Conservation (phyloP, 1,140 invertebrate genomes). For the Phymastichus coffea region DNA sequence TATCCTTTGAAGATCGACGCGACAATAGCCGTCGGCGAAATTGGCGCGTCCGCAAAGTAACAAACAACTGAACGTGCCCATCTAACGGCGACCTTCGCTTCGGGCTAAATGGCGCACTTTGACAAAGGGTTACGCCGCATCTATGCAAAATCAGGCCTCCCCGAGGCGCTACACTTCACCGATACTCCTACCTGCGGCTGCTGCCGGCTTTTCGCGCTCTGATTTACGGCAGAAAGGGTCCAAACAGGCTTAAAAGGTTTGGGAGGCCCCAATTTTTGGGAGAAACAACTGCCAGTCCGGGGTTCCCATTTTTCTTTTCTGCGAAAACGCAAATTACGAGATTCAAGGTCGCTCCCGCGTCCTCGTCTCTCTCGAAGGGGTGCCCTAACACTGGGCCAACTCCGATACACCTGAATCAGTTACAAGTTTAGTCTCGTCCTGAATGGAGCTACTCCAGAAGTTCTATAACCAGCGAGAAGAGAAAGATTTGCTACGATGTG, state of each 20-base stretch:
- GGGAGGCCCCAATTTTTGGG: conserved; percentile 16
- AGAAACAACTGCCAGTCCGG: too few species aligned
- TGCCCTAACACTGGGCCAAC: conserved; percentile 29
- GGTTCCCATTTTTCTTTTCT: conserved; percentile 9
- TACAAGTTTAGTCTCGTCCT: conserved; percentile 41
- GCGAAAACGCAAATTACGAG: conserved; percentile 48
- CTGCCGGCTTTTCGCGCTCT: conserved; percentile 28
- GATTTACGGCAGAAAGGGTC: conserved; percentile 48
- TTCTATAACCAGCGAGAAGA: too few species aligned
- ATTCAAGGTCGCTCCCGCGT: conserved; percentile 45
- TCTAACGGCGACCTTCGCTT: too few species aligned
- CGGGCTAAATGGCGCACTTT: too few species aligned
- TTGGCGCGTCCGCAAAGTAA: too few species aligned
- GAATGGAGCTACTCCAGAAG: conserved; percentile 39
- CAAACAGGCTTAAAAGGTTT: conserved; percentile 43
- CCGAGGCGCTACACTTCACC: too few species aligned
- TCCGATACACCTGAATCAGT: conserved; percentile 48
- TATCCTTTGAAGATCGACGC: neutral
- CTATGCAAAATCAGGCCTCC: too few species aligned
- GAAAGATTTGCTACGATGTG: too few species aligned
- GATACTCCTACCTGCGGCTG: neutral
- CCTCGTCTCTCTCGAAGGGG: conserved; percentile 32
- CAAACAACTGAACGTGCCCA: too few species aligned
- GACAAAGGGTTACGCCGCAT: too few species aligned
- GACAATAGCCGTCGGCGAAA: neutral